A percentile compares a stretch with the other conserved stretches of the same genome.
Conservation (phyloP, 1,140 invertebrate species). For the Triops longicaudatus region DNA sequence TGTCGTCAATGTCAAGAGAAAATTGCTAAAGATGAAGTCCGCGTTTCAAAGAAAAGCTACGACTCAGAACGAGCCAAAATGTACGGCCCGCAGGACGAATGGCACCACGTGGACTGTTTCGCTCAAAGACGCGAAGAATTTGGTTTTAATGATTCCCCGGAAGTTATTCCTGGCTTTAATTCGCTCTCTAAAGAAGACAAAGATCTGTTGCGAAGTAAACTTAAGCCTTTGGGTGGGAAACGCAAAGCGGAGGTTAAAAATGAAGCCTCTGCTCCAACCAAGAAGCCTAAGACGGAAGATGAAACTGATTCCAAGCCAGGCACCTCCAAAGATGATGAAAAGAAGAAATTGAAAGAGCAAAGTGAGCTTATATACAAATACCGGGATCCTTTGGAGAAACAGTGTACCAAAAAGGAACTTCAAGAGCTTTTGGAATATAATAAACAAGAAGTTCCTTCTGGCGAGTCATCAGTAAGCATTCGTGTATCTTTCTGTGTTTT, state of each 20-base stretch:
- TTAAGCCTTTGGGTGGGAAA: constrained; percentile 43
- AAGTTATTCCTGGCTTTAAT: constrained; percentile 63
- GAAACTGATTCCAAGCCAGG: constrained; percentile 39
- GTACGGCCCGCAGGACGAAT: constrained; percentile 60
- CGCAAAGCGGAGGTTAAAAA: constrained; percentile 29
- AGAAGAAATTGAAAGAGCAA: constrained; percentile 57
- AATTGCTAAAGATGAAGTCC: constrained; percentile 71
- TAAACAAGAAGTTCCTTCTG: constrained; percentile 54
- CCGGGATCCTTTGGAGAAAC: constrained; percentile 48
- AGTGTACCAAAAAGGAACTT: constrained; percentile 48
- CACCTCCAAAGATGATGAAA: constrained; percentile 40
- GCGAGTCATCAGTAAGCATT: constrained; percentile 50
- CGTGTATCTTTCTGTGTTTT: constrained; percentile 14
- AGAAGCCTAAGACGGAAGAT: constrained; percentile 39
- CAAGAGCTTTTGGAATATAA: constrained; percentile 60
- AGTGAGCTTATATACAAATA: constrained; percentile 67
- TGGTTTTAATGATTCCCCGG: constrained; percentile 61
- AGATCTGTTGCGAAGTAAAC: constrained; percentile 52
- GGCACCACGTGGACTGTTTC: constrained; percentile 93
- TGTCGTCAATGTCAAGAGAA: constrained; percentile 79
- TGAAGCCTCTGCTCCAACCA: constrained; percentile 25
- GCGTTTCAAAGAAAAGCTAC: constrained; percentile 79
- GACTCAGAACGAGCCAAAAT: constrained; percentile 66
- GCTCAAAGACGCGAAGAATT: constrained; percentile 62
- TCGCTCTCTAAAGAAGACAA: constrained; percentile 65